These are phyloP conservation scores for Asobara japonica DNA, from an alignment of 1,140 invertebrate species.

Conservation along the genomic window DNA sequence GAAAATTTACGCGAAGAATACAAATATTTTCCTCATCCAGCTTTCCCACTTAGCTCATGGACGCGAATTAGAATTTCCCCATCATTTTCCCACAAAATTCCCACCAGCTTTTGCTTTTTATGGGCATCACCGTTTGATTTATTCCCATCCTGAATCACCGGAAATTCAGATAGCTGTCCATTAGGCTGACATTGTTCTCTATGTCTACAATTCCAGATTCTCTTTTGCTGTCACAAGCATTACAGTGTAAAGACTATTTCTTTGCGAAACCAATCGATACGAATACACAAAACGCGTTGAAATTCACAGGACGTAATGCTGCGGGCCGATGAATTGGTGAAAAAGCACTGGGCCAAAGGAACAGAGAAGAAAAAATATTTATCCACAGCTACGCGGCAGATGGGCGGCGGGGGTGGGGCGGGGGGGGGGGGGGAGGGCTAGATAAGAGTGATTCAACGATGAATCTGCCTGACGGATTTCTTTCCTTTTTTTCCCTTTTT, in stretches of 20 bases:
- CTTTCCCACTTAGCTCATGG: no score
- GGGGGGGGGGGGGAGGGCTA: neutral
- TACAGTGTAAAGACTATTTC: neutral
- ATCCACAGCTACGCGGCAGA: no score
- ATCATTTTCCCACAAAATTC: no score
- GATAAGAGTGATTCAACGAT: conserved; percentile 32
- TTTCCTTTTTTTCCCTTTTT: neutral
- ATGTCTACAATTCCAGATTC: neutral
- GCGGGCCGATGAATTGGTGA: neutral
- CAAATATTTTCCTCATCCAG: no score
- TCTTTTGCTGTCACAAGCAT: neutral
- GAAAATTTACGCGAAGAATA: no score
- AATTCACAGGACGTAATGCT: neutral
- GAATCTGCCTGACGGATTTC: conserved; percentile 28
- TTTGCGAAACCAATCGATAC: neutral
- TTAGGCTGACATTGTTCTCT: no score
- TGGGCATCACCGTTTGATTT: no score
- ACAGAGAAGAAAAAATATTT: conserved; percentile 20
- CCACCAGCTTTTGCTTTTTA: no score
- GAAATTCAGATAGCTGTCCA: no score
- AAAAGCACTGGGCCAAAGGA: neutral
- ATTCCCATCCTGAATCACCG: no score
- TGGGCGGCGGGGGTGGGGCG: neutral
- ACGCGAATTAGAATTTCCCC: no score
- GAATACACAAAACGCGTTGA: neutral